Conservation (phyloP, 2,113 vertebrate species). For the Gobius niger region DNA sequence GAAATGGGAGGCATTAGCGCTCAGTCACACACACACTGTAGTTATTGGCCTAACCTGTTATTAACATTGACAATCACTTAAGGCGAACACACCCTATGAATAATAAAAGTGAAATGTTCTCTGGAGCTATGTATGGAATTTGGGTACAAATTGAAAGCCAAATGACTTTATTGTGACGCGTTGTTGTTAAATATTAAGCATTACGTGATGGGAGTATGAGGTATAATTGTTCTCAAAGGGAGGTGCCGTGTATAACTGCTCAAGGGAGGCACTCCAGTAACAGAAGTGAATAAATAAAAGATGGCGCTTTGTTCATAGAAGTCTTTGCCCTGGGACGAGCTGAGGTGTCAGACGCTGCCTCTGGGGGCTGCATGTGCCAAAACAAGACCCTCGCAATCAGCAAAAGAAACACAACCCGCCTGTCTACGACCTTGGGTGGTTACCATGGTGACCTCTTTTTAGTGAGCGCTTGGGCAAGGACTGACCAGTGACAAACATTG, state of each 20-base stretch:
- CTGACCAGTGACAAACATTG: neutral
- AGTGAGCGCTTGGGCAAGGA: slow-evolving; percentile 1
- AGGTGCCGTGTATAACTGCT: neutral
- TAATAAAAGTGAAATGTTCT: slow-evolving; percentile 11
- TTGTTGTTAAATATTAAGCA: slow-evolving; percentile 29
- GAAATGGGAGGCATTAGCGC: slow-evolving; percentile 35
- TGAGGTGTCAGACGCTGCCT: slow-evolving; percentile 29
- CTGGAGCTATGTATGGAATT: neutral
- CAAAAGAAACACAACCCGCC: neutral
- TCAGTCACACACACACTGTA: neutral
- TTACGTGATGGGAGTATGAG: neutral
- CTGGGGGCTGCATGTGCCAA: neutral
- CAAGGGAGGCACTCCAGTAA: neutral
- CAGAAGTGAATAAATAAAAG: slow-evolving; percentile 27
- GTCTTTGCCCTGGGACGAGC: slow-evolving; percentile 11
- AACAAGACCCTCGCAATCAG: slow-evolving; percentile 11
- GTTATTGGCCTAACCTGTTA: neutral
- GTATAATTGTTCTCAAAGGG: neutral
- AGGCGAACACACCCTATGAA: slow-evolving; percentile 27
- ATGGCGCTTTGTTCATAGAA: slow-evolving; percentile 23
- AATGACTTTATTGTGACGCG: neutral
- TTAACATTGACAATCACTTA: slow-evolving; percentile 8
- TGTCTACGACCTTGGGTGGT: neutral
- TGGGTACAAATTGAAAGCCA: neutral
- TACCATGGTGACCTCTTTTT: slow-evolving; percentile 6